These are phyloP conservation scores for Temnothorax longispinosus DNA, from an alignment of 1,140 invertebrate species.

Conservation along the genomic window DNA sequence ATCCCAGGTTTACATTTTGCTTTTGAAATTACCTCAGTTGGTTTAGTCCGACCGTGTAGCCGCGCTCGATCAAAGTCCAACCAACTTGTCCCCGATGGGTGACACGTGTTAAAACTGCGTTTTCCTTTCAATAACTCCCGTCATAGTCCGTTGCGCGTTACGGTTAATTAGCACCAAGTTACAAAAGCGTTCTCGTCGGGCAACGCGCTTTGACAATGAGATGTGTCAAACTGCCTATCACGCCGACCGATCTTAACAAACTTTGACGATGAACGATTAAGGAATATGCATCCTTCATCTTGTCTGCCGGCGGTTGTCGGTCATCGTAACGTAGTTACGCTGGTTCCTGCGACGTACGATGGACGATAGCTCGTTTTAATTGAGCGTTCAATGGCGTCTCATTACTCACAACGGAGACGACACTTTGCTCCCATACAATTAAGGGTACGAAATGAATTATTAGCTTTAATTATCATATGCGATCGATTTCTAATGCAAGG, in stretches of 20 bases:
- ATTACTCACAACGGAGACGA: slow-evolving; percentile 28
- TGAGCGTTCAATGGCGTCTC: slow-evolving; percentile 35
- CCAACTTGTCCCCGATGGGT: slow-evolving; percentile 7
- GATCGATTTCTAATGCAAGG: not conserved
- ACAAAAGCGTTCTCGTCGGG: slow-evolving; percentile 8
- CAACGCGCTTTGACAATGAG: slow-evolving; percentile 4
- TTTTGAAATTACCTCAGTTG: slow-evolving; percentile 18
- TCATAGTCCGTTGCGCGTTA: slow-evolving; percentile 25
- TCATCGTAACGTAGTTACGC: slow-evolving; percentile 11
- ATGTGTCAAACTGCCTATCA: slow-evolving; percentile 54
- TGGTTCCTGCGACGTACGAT: not conserved
- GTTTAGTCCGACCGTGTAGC: not conserved
- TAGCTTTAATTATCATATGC: slow-evolving; percentile 9
- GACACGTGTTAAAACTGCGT: slow-evolving; percentile 42
- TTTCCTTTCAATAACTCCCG: slow-evolving; percentile 26
- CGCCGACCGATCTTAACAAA: slow-evolving; percentile 34
- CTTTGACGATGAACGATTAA: slow-evolving; percentile 46
- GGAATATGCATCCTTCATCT: slow-evolving; percentile 56
- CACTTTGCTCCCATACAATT: not conserved
- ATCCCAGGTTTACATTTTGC: not conserved
- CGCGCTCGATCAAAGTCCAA: slow-evolving; percentile 10
- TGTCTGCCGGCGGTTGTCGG: not conserved
- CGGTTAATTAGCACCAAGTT: slow-evolving; percentile 44
- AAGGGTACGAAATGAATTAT: slow-evolving; percentile 15
- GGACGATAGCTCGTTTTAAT: slow-evolving; percentile 53